Evolutionary conservation across 2,888 invertebrate species (phyloP).

Genomic region (Marronus borbonicus): DNA sequence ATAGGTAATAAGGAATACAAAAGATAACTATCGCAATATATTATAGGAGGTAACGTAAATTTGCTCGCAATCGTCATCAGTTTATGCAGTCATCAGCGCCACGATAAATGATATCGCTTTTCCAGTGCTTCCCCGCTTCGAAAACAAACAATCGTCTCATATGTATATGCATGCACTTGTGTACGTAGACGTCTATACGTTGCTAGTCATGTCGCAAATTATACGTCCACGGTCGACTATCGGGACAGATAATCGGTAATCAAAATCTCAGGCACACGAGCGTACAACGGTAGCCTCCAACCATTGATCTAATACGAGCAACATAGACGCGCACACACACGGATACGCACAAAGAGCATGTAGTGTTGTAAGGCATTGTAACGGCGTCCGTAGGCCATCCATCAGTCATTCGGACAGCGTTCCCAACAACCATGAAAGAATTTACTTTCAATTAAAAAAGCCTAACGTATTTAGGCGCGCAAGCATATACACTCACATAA

Average conservation of each 20-base stretch:
- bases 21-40: neutral
- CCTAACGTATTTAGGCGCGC: conserved; percentile 50
- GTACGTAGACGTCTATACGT: conserved; percentile 4
- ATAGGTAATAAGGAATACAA: neutral
- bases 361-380: conserved; percentile 64
- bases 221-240: conserved; percentile 49
- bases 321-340: conserved; percentile 34
- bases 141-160: conserved; percentile 13
- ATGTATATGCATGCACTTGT: neutral
- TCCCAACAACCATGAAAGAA: conserved; percentile 65
- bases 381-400: conserved; percentile 63
- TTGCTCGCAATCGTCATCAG: conserved; percentile 11
- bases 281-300: conserved; percentile 55
- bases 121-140: neutral
- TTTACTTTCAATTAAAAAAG: conserved; percentile 64
- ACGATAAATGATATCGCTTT: conserved; percentile 31
- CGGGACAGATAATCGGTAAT: conserved; percentile 54
- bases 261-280: conserved; percentile 55
- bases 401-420: conserved; percentile 65
- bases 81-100: conserved; percentile 12
- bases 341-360: conserved; percentile 63
- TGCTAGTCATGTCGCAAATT: conserved; percentile 53
- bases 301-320: conserved; percentile 60
- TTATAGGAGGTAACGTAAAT: conserved; percentile 8
- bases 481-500: conserved; percentile 7